Evolutionary conservation across 2,113 vertebrate species (phyloP).

Genomic region (Oncorhynchus keta): DNA sequence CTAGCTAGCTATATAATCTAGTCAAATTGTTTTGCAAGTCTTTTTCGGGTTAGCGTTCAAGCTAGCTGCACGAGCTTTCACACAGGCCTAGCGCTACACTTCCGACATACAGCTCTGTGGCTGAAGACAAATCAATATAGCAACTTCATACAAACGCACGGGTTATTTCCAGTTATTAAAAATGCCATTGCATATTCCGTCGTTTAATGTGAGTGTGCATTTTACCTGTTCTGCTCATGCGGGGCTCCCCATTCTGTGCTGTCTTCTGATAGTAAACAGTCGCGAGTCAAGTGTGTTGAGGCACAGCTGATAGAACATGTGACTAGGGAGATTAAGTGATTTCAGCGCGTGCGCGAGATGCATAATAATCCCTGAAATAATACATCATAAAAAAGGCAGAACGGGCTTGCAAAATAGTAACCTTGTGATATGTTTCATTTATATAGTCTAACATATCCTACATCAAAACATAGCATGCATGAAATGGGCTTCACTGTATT

Average conservation of each 20-base stretch:
- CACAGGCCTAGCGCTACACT: not conserved
- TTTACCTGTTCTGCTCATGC: conserved; percentile 56
- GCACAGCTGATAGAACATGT: conserved; percentile 66
- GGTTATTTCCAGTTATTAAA: no score
- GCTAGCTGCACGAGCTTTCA: not conserved
- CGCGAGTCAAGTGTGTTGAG: conserved; percentile 48
- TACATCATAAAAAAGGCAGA: no score
- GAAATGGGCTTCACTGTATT: no score
- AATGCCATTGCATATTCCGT: not conserved
- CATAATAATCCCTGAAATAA: no score
- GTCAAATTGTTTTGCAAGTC: not conserved
- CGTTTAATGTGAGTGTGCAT: not conserved
- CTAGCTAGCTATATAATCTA: not conserved
- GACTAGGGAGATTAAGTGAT: conserved; percentile 18
- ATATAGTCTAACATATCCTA: no score
- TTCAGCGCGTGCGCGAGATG: no score
- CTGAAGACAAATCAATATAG: not conserved
- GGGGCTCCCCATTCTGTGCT: conserved; percentile 52
- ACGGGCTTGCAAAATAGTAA: no score
- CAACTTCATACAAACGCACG: not conserved
- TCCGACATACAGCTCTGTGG: not conserved
- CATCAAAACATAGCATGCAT: no score
- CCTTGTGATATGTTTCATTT: no score
- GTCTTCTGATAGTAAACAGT: conserved; percentile 65
- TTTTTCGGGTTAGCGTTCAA: not conserved